phyloP scores from a whole-genome alignment of 2,113 vertebrate species.

The Notechis scutatus region DNA sequence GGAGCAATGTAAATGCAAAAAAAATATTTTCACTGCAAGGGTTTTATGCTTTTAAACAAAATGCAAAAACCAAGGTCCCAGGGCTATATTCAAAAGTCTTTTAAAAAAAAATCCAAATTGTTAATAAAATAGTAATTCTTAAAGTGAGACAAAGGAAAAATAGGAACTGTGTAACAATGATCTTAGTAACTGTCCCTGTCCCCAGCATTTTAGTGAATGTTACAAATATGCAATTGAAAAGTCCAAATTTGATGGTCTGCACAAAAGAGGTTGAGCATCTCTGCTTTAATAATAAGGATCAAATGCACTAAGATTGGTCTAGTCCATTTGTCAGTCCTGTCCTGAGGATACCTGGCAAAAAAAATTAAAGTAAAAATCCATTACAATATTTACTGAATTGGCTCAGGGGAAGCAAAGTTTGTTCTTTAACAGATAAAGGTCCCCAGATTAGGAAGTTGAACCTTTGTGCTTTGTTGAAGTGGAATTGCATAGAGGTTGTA shows the following conservation, averaged over 20 bases:
- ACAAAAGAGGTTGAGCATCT: neutral
- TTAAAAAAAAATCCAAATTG: neutral
- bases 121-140: neutral
- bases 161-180: neutral
- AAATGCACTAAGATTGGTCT: neutral
- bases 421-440: neutral
- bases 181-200: neutral
- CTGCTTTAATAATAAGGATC: neutral
- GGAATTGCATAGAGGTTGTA: neutral
- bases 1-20: neutral
- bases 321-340: neutral
- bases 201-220: neutral
- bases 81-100: neutral
- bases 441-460: neutral
- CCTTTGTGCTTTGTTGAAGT: neutral
- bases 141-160: neutral
- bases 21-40: neutral
- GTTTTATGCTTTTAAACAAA: neutral
- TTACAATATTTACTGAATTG: neutral
- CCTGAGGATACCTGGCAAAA: neutral
- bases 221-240: neutral
- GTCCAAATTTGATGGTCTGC: neutral
- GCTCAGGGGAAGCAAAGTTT: neutral
- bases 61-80: neutral
- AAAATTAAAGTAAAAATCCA: neutral